These are phyloP conservation scores for Aegithalos caudatus DNA, from an alignment of 2,113 vertebrate species.

Conservation along the genomic window DNA sequence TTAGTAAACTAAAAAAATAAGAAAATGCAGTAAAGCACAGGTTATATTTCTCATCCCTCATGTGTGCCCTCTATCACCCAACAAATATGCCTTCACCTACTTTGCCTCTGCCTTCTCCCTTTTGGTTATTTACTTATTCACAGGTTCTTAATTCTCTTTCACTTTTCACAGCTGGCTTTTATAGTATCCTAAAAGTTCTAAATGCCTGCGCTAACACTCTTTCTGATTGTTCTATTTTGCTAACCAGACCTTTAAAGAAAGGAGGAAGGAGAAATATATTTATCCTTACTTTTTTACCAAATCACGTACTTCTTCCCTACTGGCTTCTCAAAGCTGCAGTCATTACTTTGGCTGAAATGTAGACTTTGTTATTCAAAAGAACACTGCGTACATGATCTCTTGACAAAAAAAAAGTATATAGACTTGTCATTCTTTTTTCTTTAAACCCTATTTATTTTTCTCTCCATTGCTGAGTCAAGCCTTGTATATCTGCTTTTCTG, in stretches of 20 bases:
- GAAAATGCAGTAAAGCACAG: not conserved
- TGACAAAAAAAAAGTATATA: not conserved
- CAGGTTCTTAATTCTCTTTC: not conserved
- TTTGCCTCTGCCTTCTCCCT: not conserved
- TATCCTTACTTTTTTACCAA: not conserved
- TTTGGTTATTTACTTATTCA: not conserved
- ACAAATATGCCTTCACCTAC: not conserved
- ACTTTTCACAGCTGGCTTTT: not conserved
- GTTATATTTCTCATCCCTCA: not conserved
- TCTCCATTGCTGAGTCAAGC: constrained; percentile 60
- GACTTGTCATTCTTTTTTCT: not conserved
- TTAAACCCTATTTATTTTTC: not conserved
- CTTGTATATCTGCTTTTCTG: constrained; percentile 70
- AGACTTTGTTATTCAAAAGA: not conserved
- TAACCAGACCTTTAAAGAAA: not conserved
- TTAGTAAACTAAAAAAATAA: not conserved
- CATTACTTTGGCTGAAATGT: not conserved
- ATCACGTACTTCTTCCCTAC: not conserved
- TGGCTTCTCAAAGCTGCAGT: no score
- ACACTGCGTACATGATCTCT: not conserved
- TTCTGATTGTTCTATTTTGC: not conserved
- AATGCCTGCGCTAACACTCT: not conserved
- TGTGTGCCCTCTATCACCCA: not conserved
- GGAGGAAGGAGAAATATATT: not conserved
- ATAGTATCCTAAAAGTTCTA: not conserved